Evolutionary conservation across 2,113 vertebrate genomes (phyloP).

Genomic region (Scomber colias): DNA sequence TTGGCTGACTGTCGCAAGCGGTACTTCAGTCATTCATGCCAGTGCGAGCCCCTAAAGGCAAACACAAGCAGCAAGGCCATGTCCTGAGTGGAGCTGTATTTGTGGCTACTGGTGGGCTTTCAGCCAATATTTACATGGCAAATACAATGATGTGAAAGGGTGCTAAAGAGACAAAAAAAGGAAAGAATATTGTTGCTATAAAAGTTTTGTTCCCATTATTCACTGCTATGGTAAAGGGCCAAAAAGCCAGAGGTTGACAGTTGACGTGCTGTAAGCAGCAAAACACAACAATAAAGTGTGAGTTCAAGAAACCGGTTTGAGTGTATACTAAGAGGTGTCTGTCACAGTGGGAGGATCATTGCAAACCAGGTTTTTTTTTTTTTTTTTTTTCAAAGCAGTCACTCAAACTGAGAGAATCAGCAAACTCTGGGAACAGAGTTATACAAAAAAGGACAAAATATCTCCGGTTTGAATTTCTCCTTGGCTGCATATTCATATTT

Average conservation of each 20-base stretch:
- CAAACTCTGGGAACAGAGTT: neutral
- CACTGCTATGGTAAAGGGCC: neutral
- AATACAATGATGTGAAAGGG: slow-evolving; percentile 55
- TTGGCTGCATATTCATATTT: slow-evolving; percentile 31
- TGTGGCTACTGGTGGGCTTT: slow-evolving; percentile 47
- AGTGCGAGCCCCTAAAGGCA: slow-evolving; percentile 65
- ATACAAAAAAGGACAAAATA: slow-evolving; percentile 1
- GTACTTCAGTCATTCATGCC: slow-evolving; percentile 53
- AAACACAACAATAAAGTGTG: neutral
- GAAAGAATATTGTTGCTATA: slow-evolving; percentile 27
- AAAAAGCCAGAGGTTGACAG: slow-evolving; percentile 12
- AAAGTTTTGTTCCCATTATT: slow-evolving; percentile 15
- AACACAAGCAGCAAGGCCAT: slow-evolving; percentile 69
- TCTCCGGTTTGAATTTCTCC: neutral
- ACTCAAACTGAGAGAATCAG: no score
- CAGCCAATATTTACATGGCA: slow-evolving; percentile 75
- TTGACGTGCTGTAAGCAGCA: slow-evolving; percentile 16
- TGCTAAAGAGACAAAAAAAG: slow-evolving; percentile 27
- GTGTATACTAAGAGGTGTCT: slow-evolving; percentile 13
- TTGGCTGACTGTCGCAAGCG: slow-evolving; percentile 29
- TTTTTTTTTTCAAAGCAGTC: slow-evolving; percentile 1
- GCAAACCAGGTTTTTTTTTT: neutral
- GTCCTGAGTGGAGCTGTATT: slow-evolving; percentile 42
- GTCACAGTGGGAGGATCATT: slow-evolving; percentile 38
- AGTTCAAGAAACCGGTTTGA: slow-evolving; percentile 8